Conservation (phyloP, 1,140 invertebrate species). For the Oedothorax gibbosus region DNA sequence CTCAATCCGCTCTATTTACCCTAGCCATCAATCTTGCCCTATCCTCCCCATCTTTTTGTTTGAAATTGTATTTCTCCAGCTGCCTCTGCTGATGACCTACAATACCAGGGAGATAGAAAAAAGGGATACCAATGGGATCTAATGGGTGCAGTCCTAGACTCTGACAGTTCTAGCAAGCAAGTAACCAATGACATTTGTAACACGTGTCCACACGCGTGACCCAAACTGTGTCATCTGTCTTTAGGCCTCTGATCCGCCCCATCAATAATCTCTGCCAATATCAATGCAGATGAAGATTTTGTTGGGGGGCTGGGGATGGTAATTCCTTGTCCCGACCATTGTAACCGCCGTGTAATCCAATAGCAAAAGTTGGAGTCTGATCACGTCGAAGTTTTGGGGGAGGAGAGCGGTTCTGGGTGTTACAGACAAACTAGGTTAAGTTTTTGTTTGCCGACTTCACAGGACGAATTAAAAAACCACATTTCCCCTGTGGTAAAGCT, state of each 20-base stretch:
- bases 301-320: constrained; percentile 28
- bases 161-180: constrained; percentile 24
- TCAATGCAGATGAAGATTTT: constrained; percentile 60
- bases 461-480: too few relatives aligned
- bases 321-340: constrained; percentile 41
- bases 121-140: constrained; percentile 7
- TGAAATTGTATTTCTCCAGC: constrained; percentile 37
- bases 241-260: constrained; percentile 32
- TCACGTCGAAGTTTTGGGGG: constrained; percentile 41
- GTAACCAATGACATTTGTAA: constrained; percentile 57
- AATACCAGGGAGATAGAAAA: constrained; percentile 26
- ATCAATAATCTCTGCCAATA: constrained; percentile 60
- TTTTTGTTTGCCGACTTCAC: too few relatives aligned
- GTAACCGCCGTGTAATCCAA: constrained; percentile 52
- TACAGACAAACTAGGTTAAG: too few relatives aligned
- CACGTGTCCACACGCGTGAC: constrained; percentile 53
- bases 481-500: too few relatives aligned
- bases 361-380: constrained; percentile 53
- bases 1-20: background rate
- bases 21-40: constrained; percentile 6
- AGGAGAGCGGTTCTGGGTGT: background rate
- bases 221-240: constrained; percentile 50
- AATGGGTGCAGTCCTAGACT: constrained; percentile 13
- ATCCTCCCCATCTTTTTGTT: constrained; percentile 15
- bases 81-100: constrained; percentile 34